Evolutionary conservation across 1,140 invertebrate species (phyloP), one percentile per base, ranked within the genome.

Genomic region (Mycetomoellerius zeteki): DNA sequence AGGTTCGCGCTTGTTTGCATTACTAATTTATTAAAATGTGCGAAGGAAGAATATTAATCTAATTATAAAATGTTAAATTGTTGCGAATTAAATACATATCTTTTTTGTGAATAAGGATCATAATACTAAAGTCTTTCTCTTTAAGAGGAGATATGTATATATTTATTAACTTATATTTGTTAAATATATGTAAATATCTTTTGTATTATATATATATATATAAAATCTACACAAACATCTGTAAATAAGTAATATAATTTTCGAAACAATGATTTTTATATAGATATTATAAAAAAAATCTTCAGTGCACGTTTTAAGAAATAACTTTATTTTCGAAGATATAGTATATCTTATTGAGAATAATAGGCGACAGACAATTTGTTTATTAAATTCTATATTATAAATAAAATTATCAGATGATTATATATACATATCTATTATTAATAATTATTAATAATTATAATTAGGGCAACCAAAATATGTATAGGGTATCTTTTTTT

Each of bases 11-110:
- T 56, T 56, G 54, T 82, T 65, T 69, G 27, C 71, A 81, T 86
- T 86, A 78, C 60, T 89, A 81, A 87, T 64, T 80, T 78, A 67
- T 87, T 67, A 73, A 86, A 86, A 78, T 89, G 82, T 82, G 37
- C 37, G 65, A 84, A 58, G 37, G 72, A 84, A 58, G 37, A 72
- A 82, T 72, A 37, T 12, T 73, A 43, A 43, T 43, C 78, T 58
- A 71, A 52, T n/a, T 71, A 1, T 69, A 1, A 86, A 65, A 58
- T 65, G 8, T 27, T 75, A 78, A 67, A 60, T 30, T 50, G 47
- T 50, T 87, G 77, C 76, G 87, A 73, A 78, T 87, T 21, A 60
- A 33, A 50, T 43, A 86, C 62, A n/a, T 75, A 82, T 47, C 56
- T 16, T 76, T 77, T 85, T 54, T 85, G 37, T 64, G 30, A 62